phyloP scores from a whole-genome alignment of 2,888 invertebrate genomes.

The Rotaria magnacalcarata region DNA sequence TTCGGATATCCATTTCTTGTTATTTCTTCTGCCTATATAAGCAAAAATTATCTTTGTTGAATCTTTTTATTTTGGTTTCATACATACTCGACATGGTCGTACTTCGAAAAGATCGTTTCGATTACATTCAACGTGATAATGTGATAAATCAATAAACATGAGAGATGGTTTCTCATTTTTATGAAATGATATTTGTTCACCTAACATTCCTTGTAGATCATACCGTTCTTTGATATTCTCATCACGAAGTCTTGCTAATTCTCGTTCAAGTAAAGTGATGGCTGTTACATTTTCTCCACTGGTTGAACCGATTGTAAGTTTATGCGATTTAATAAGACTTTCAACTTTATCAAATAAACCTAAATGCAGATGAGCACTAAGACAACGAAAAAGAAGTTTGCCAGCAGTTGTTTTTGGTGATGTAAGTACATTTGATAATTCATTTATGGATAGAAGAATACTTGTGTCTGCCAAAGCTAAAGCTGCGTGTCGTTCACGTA shows the following conservation, averaged over 20 bases:
- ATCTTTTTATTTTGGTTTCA: not conserved
- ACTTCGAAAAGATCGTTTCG: not conserved
- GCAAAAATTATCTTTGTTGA: not conserved
- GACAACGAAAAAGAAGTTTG: not conserved
- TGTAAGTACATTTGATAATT: not conserved
- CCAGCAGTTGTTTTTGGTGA: not conserved
- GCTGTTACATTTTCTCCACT: not conserved
- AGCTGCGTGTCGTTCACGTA: not conserved
- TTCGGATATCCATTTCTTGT: not conserved
- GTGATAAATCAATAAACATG: conserved; percentile 11
- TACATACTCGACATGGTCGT: not conserved
- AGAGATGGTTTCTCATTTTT: not conserved
- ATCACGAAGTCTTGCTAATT: not conserved
- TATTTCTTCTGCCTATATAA: not conserved
- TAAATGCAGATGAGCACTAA: not conserved
- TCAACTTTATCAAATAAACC: conserved; percentile 13
- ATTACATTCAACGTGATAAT: not conserved
- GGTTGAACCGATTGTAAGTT: not conserved
- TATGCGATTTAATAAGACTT: not conserved
- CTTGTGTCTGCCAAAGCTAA: not conserved
- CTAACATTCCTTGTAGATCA: not conserved
- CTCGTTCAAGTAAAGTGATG: not conserved
- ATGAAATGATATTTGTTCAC: not conserved
- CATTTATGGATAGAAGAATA: not conserved
- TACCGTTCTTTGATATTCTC: not conserved